Conservation (phyloP, 2,113 vertebrate genomes). For the Osmerus eperlanus region DNA sequence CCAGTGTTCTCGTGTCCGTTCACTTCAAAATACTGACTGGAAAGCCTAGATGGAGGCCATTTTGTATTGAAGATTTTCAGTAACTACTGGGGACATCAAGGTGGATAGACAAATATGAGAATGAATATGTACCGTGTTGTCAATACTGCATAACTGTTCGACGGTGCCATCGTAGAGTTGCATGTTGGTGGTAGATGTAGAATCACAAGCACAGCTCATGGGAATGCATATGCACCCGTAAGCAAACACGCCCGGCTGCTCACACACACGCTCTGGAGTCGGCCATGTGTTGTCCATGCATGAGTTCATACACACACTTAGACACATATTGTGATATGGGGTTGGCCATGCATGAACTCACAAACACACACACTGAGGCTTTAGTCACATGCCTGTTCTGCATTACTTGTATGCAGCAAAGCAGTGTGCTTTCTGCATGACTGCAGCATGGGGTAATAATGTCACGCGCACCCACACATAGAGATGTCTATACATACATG, state of each 20-base stretch:
- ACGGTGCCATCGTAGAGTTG: not conserved
- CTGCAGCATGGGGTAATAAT: not conserved
- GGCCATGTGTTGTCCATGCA: not conserved
- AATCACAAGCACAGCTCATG: not conserved
- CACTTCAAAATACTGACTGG: not conserved
- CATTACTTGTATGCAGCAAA: not conserved
- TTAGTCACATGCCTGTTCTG: constrained; percentile 1
- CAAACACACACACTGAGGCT: not conserved
- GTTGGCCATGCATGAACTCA: not conserved
- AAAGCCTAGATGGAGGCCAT: not conserved
- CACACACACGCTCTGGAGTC: too few relatives aligned
- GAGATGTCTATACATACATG: not conserved
- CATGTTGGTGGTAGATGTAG: too few relatives aligned
- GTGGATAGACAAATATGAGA: too few relatives aligned
- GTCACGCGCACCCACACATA: not conserved
- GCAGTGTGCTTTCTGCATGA: constrained; percentile 1
- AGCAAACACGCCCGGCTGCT: not conserved
- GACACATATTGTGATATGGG: not conserved
- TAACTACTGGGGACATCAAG: too few relatives aligned
- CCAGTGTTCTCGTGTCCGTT: not conserved
- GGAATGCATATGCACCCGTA: not conserved
- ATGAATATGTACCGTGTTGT: too few relatives aligned
- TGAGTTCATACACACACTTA: not conserved
- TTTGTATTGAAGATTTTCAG: not conserved
- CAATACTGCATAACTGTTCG: too few relatives aligned